Base-by-base conservation (phyloP, 2,888 invertebrate species). In the Coenonympha arcania region DNA sequence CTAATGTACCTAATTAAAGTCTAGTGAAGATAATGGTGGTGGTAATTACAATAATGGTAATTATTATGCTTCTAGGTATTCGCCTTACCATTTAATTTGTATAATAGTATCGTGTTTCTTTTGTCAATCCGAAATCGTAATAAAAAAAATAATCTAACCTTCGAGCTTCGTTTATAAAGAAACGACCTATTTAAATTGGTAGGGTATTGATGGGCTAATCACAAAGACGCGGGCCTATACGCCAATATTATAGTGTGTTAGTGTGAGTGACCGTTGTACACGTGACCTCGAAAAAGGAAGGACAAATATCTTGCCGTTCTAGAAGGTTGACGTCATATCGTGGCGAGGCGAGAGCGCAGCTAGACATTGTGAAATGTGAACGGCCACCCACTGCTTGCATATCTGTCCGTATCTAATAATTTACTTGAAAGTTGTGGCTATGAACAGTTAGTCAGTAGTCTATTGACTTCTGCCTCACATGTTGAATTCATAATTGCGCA, bases 301-400 rank as follows among this genome's bases (percentile, higher is more conserved):
- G 76, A 64, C 63, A 63, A 60, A 64, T 75, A 74, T 69, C 69
- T 76, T 72, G 72, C 75, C 71, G 73, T 82, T 84, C 82, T 83
- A 83, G 83, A 83, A 82, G 76, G 75, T 69, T 84, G 84, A 85
- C 85, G 86, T 86, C 86, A 85, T 63, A 73, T 68, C 53, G 71
- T 58, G 39, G 39, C 59, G 67, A 63, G 63, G 69, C 65, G 74
- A 77, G 73, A 79, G 75, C 78, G 73, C 70, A 71, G 70, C 78
- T 61, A 79, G 79, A 76, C 75, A 80, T 85, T 86, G 86, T 85
- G 86, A 85, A 85, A 85, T 85, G 85, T 84, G 86, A 83, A 82
- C 79, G 80, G 81, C 80, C 83, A 77, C 79, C 81, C 75, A 84
- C 79, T 79, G 77, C 78, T 76, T 73, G 71, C 72, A 71, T 74